Conservation (phyloP, 1,140 invertebrate genomes). For the Cecropterus lyciades region DNA sequence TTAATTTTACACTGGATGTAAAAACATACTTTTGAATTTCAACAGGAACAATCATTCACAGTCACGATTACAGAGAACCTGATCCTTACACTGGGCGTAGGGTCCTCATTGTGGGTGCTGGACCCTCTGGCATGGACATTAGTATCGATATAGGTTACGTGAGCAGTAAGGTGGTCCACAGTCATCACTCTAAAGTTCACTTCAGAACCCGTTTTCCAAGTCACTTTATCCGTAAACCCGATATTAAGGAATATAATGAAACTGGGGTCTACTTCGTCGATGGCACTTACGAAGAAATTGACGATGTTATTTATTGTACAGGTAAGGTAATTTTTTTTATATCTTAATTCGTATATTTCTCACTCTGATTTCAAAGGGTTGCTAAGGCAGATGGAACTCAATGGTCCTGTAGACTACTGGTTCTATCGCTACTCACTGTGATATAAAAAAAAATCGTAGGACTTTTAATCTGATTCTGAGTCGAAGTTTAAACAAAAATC, state of each 20-base stretch:
- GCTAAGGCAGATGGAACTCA: too few relatives aligned
- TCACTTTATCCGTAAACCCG: conserved; percentile 87
- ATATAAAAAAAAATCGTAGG: too few relatives aligned
- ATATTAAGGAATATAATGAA: conserved; percentile 85
- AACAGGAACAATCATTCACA: conserved; percentile 87
- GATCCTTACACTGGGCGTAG: conserved; percentile 86
- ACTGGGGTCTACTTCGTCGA: conserved; percentile 87
- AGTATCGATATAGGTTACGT: conserved; percentile 89
- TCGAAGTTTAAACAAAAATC: too few relatives aligned
- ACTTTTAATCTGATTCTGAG: too few relatives aligned
- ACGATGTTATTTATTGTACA: conserved; percentile 92
- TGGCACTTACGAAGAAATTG: conserved; percentile 86
- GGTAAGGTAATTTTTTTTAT: conserved; percentile 83
- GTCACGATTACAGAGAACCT: conserved; percentile 92
- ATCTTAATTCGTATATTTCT: too few relatives aligned
- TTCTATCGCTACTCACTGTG: too few relatives aligned
- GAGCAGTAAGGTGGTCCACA: conserved; percentile 87
- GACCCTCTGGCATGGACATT: conserved; percentile 94
- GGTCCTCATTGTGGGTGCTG: conserved; percentile 93
- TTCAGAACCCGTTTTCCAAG: conserved; percentile 86
- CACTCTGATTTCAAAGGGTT: too few relatives aligned
- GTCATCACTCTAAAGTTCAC: conserved; percentile 85
- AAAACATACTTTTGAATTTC: conserved; percentile 26
- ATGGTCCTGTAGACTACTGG: too few relatives aligned
- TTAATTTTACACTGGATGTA: too few relatives aligned